A percentile compares a stretch with the other conserved stretches of the same genome.
phyloP scores from a whole-genome alignment of 2,113 vertebrate species.

The Dipodomys ordii region DNA sequence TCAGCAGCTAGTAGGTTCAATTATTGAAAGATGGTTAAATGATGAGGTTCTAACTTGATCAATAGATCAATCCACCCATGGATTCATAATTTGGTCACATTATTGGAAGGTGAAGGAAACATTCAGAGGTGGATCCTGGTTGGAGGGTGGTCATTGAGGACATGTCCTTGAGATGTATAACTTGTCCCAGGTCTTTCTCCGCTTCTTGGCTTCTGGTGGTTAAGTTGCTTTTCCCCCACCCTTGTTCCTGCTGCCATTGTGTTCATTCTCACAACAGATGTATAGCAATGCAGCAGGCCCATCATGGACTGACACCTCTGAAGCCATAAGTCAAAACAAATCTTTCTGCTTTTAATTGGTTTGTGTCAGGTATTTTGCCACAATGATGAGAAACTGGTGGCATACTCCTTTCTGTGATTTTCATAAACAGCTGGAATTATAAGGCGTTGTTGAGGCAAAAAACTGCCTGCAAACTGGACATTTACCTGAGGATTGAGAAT shows the following conservation, averaged over 20 bases:
- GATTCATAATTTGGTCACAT: no score
- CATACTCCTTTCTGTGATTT: not conserved
- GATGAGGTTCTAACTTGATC: not conserved
- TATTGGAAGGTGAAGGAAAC: not conserved
- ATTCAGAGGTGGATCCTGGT: not conserved
- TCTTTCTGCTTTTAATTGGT: not conserved
- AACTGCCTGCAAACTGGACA: not conserved
- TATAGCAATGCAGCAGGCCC: not conserved
- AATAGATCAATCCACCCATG: not conserved
- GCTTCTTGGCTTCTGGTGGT: no score
- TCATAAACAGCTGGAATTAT: not conserved
- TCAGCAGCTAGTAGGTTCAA: not conserved
- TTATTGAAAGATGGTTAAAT: not conserved
- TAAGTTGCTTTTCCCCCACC: not conserved
- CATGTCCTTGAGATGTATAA: not conserved
- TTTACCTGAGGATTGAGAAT: not conserved
- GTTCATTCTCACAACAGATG: not conserved
- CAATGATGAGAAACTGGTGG: not conserved
- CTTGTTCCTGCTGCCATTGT: not conserved
- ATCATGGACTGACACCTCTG: not conserved
- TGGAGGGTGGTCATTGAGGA: no score
- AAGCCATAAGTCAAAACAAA: no score
- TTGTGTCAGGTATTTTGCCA: not conserved
- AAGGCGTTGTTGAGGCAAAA: not conserved
- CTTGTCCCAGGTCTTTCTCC: not conserved